Evolutionary conservation across 2,797 vertebrate genomes (phyloP), one percentile per base, ranked within the genome.

Genomic region (Cetoscarus ocellatus): DNA sequence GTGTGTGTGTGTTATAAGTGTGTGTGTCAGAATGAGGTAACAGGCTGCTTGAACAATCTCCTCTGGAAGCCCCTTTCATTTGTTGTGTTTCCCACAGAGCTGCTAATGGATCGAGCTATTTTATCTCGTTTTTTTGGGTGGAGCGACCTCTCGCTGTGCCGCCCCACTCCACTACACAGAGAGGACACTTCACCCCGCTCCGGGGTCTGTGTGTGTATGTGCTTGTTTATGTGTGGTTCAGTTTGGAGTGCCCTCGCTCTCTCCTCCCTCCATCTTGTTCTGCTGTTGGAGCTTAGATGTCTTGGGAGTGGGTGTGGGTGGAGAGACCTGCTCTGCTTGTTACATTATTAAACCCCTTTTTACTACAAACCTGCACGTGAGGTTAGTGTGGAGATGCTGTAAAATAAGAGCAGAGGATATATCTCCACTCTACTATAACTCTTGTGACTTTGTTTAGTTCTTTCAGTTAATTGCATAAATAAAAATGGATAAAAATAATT

Each of bases 291-390:
- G 76, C 74, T 53, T 51, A 66, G 78, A 76, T 80, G 80, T 81
- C 73, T 79, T 71, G 82, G 88, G 82, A 86, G 71, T 79, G 77
- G 80, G 58, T 80, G 85, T 88, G 77, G 82, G 77, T 84, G 64
- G 11, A 66, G 73, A 82, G 68, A 73, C 70, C 74, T 68, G 75
- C 65, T 75, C 58, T 15, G 17, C 75, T 64, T 5, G 44, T 62
- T 92, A 75, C 87, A 92, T 91, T 88, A 91, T 91, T 92, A 72
- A 91, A 91, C 56, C 51, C 27, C 36, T 65, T 86, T 87, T 80
- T 80, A 80, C 79, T 82, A 78, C 57, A 53, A 83, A 67, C 74
- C 55, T 52, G 73, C 50, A 15, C 10, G 38, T 77, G 57, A 70
- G 3, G 75, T 60, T 18, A 36, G 36, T 0, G 17, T 42, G 15